Evolutionary conservation across 2,113 vertebrate species (phyloP), one percentile per base, ranked within the genome.

Genomic region (Cebidichthys violaceus): DNA sequence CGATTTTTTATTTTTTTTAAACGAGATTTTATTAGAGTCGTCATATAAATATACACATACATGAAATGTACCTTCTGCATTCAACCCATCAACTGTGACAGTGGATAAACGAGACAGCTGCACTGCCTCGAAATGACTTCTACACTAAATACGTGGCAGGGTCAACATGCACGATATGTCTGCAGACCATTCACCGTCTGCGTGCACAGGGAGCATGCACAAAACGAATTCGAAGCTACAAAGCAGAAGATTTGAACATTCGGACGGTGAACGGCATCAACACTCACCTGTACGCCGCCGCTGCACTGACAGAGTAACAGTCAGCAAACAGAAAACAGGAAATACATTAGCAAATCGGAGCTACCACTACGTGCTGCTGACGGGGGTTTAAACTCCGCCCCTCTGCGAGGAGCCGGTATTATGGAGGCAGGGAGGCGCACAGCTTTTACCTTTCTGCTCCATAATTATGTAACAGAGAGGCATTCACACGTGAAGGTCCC

Each of bases 361-460:
- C 18, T 17, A 0, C 15, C 33, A 31, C 10, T 15, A 0, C 0
- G 20, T 15, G 70, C 45, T 1, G 65, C 29, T 4, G 29, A 1
- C 39, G 1, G 4, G 17, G 6, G 1, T 14, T 50, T 78, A 81
- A 81, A 57, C 88, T 17, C 90, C 92, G 80, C 90, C 92, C 89
- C 55, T 41, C 70, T 1, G 59, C 0, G 11, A 75, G 41, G 43
- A 76, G 75, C 37, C 41, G 41, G 41, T 66, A 8, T 17, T 9
- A 13, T 18, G 6, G 17, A 22, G 22, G 61, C 4, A 11, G 22
- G 3, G 10, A 6, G 1, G 6, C 27, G 33, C 60, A 20, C 62
- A 41, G 35, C 1, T 13, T 24, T 15, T 14, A 10, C 18, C 31
- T 27, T 1, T 8, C 4, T 37, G 20, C 33, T 64, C 2, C 4